These are phyloP conservation scores for Acropora tenuis DNA, from an alignment of 64 coral and sea anemone genomes.

Conservation along the genomic window DNA sequence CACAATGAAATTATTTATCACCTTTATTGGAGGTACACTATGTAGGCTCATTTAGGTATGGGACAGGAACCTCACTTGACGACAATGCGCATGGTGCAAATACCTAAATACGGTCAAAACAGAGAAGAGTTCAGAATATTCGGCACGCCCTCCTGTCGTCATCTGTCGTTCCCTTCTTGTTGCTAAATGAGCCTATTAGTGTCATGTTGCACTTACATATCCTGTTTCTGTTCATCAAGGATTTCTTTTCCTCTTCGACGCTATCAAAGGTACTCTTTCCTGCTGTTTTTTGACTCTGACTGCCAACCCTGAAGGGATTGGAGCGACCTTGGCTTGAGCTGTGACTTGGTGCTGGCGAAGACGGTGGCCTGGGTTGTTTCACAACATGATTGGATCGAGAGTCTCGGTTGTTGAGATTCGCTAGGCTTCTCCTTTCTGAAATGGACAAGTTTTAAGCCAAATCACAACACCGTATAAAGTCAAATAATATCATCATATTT, in stretches of 20 bases:
- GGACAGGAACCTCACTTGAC: no score
- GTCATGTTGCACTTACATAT: conserved; percentile 44
- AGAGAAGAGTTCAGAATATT: no score
- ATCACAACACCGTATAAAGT: no score
- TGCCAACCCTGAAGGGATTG: conserved; percentile 84
- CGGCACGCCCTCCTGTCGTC: no score
- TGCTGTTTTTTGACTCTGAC: conserved; percentile 40
- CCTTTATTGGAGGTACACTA: no score
- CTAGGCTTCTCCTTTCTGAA: conserved; percentile 28
- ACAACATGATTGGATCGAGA: background rate
- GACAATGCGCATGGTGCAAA: no score
- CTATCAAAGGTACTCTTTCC: conserved; percentile 91
- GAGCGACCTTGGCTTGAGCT: conserved; percentile 76
- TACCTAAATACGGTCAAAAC: no score
- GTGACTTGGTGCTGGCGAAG: conserved; percentile 5
- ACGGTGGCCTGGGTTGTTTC: background rate
- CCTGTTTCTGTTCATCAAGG: conserved; percentile 56
- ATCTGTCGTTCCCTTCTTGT: no score
- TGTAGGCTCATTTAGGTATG: no score
- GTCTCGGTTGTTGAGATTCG: conserved; percentile 8
- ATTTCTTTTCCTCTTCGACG: conserved; percentile 86
- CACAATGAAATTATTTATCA: no score
- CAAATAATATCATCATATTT: no score
- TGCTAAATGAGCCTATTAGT: background rate
- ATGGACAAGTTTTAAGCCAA: background rate